Evolutionary conservation across 2,797 vertebrate genomes (phyloP), one percentile per base, ranked within the genome.

Genomic region (Bovichtus variegatus): DNA sequence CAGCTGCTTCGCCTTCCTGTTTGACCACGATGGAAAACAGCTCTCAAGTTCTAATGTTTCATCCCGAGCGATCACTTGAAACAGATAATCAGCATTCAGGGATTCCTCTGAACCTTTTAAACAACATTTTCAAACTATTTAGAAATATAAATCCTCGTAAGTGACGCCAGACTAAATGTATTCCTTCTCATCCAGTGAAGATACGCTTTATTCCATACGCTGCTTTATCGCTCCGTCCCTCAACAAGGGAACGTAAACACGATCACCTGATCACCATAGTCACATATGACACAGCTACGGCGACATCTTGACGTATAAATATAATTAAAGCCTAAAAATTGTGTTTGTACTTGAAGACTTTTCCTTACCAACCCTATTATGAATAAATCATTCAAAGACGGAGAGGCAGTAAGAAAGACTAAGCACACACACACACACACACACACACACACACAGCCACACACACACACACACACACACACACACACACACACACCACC

Each of bases 1-100:
- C 82, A 68, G 76, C 91, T 86, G 89, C 78, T 86, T 83, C 31
- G 69, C 78, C 66, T 88, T 86, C 83, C 81, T 61, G 74, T 86
- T 86, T 65, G 79, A 82, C 85, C 77, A 60, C 34, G 3, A 49
- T 43, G 21, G 47, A 78, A 78, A 78, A 58, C 13, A 69, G 80
- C 74, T 51, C 76, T 82, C 25, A 41, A 80, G 44, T 76, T 80
- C 68, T 36, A 76, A 58, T 57, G 70, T 81, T 80, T 80, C 63
- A 68, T 76, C 53, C 59, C 0, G 50, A 81, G 49, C 29, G 29
- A 79, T 86, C 51, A 50, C 66, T 80, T 51, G 31, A 69, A 82
- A 77, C 8, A 27, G 54, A 68, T 80, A 63, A 90, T 76, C 66
- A 49, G 67, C 78, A 59, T 9, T 40, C n/a, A 55, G 47, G 0